Conservation (phyloP, 37 sponge, comb jelly and placozoan species). For the Halisarca cf. caerulea region DNA sequence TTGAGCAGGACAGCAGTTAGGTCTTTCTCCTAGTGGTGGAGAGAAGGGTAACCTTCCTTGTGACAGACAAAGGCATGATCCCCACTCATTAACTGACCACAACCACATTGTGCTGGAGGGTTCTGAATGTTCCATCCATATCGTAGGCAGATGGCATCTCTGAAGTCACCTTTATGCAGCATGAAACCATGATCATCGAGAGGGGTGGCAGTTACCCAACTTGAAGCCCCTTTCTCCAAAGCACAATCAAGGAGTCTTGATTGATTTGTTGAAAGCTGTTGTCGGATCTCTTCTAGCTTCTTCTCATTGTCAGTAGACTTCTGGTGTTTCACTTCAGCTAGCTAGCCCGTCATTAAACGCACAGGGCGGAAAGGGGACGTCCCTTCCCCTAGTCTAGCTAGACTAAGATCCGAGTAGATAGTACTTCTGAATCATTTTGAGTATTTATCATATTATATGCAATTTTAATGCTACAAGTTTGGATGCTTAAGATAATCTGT, state of each 20-base stretch:
- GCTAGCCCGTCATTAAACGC: too few relatives aligned
- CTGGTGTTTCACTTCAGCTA: too few relatives aligned
- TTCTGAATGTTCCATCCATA: constrained; percentile 14
- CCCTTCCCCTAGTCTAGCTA: too few relatives aligned
- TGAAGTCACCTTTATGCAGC: neutral
- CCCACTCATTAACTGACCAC: neutral
- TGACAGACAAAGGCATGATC: neutral
- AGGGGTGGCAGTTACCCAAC: neutral
- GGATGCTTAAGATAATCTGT: neutral
- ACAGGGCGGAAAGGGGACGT: too few relatives aligned
- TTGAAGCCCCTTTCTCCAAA: constrained; percentile 6
- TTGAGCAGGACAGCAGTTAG: neutral
- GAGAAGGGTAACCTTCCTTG: constrained; percentile 1
- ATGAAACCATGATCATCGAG: constrained; percentile 11
- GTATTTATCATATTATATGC: too few relatives aligned
- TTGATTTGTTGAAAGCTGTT: too few relatives aligned
- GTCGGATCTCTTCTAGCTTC: too few relatives aligned
- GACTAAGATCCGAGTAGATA: too few relatives aligned
- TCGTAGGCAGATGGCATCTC: constrained; percentile 13
- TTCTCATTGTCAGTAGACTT: too few relatives aligned
- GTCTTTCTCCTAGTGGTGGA: neutral
- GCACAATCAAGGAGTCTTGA: neutral
- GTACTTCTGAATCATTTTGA: too few relatives aligned
- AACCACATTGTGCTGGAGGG: neutral
- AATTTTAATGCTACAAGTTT: too few relatives aligned